A percentile compares a stretch with the other conserved stretches of the same genome.
phyloP scores from a whole-genome alignment of 2,888 invertebrate genomes.

The Clitarchus hookeri region DNA sequence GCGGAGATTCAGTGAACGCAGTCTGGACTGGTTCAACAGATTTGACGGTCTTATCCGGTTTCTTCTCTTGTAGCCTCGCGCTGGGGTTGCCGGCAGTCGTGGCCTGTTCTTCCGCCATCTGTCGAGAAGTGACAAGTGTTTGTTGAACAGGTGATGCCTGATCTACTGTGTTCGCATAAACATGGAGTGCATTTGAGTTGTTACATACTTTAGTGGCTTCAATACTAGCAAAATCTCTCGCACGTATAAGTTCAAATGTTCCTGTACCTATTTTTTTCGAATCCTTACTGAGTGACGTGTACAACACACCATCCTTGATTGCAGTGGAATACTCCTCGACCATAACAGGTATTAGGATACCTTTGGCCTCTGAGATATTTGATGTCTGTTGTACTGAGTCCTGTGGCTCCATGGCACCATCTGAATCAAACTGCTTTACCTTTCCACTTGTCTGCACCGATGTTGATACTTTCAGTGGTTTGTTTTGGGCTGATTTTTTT shows the following conservation, averaged over 20 bases:
- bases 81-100: background rate
- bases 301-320: slow-evolving; percentile 47
- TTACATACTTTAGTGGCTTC: slow-evolving; percentile 48
- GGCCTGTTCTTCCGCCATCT: slow-evolving; percentile 28
- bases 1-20: background rate
- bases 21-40: no score
- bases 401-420: slow-evolving; percentile 22
- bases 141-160: slow-evolving; percentile 16
- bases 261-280: slow-evolving; percentile 48
- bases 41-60: no score
- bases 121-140: slow-evolving; percentile 18
- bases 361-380: slow-evolving; percentile 35
- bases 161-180: slow-evolving; percentile 46
- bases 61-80: background rate
- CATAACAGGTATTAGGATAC: slow-evolving; percentile 44
- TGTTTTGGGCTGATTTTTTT: slow-evolving; percentile 49
- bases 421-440: slow-evolving; percentile 53
- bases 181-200: slow-evolving; percentile 40
- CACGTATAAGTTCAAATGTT: slow-evolving; percentile 60
- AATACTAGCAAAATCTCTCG: slow-evolving; percentile 62
- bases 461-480: slow-evolving; percentile 61
- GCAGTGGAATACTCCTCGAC: slow-evolving; percentile 45
- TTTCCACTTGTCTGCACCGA: slow-evolving; percentile 63
- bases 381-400: slow-evolving; percentile 23
- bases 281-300: slow-evolving; percentile 46